phyloP scores from a whole-genome alignment of 1,140 invertebrate genomes.

The Anastrepha ludens region DNA sequence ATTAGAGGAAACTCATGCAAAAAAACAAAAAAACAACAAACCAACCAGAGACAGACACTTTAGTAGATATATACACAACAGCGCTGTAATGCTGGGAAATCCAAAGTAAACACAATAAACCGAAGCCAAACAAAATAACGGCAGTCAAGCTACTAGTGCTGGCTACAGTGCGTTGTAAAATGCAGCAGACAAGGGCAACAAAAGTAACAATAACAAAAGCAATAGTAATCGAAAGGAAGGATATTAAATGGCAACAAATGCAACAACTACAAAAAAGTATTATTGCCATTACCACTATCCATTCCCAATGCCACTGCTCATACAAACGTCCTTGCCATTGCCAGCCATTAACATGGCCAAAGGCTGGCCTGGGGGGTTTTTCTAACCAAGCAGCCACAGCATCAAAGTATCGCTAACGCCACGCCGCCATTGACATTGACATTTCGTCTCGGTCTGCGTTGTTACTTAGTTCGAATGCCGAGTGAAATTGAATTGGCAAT shows the following conservation, averaged over 20 bases:
- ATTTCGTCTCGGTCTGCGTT: neutral
- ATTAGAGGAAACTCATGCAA: neutral
- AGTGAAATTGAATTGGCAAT: conserved; percentile 13
- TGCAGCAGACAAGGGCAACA: neutral
- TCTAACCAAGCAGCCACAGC: neutral
- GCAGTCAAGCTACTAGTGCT: neutral
- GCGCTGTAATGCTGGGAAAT: neutral
- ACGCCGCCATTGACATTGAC: conserved; percentile 30
- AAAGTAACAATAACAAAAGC: neutral
- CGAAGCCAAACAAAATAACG: conserved; percentile 25
- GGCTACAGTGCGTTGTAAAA: neutral
- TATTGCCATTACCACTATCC: neutral
- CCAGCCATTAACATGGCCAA: neutral
- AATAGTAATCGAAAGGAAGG: conserved; percentile 1
- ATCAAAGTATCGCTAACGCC: neutral
- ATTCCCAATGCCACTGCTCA: neutral
- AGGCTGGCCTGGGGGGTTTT: neutral
- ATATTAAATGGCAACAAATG: conserved; percentile 11
- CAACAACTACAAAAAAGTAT: neutral
- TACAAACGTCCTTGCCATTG: conserved; percentile 23
- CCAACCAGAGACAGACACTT: conserved; percentile 31
- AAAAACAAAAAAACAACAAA: neutral
- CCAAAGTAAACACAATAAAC: conserved; percentile 48
- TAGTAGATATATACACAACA: neutral
- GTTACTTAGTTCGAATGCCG: neutral